Evolutionary conservation across 2,113 vertebrate genomes (phyloP), one percentile per base, ranked within the genome.

Genomic region (Podarcis raffonei): DNA sequence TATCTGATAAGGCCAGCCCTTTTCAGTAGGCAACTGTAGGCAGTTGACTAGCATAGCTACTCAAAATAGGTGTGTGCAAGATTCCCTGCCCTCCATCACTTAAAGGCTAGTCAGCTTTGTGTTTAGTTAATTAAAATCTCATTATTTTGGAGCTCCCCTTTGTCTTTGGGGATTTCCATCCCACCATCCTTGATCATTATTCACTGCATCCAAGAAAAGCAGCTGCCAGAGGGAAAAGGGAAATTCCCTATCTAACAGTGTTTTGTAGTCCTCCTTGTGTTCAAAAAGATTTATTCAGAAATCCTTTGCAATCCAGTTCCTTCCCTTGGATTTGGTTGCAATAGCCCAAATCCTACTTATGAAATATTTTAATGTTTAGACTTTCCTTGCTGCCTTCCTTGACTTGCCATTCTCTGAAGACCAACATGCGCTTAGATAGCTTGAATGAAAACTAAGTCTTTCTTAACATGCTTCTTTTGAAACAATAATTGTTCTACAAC

Each of bases 401-500:
- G 69, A 15, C 2, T 37, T 0, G 0, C 37, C 0, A 0, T 71
- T 62, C 35, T 65, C 20, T 86, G 81, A 23, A 76, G 23, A 75
- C 76, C 62, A 30, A 3, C 0, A 0, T 27, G 5, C 23, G 25
- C 59, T 37, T 90, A 75, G 39, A 65, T 23, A 68, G 74, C 69
- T 0, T 1, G 59, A 62, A 62, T 62, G 16, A 62, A 62, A 62
- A 0, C n/a, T 83, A 87, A 74, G 0, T 35, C 76, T 77, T 74
- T 59, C 27, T 59, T 27, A 32, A 87, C 86, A 76, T 0, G 6
- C 87, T 30, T 75, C 87, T 90, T 94, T 92, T 6, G 42, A 81
- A 88, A 93, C 77, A 37, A 66, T 66, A 39, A 65, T 12, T 1
- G 86, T 48, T 91, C 20, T 39, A 81, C 85, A 92, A 90, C 81